These are phyloP conservation scores for Nycticebus coucang DNA, from an alignment of 2,113 vertebrate genomes.

Conservation along the genomic window DNA sequence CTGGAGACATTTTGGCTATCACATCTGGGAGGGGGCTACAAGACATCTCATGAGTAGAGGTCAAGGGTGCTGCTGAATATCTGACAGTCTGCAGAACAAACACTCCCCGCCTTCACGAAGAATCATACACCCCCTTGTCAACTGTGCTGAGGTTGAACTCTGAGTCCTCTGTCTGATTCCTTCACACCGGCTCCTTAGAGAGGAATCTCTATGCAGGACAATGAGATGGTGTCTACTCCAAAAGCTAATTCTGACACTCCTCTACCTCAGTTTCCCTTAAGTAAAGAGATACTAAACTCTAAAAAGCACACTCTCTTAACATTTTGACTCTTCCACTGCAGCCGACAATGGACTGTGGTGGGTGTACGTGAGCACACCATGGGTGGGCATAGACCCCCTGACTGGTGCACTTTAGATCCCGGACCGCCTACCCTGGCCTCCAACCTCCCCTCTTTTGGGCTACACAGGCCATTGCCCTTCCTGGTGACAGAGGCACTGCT, in stretches of 20 bases:
- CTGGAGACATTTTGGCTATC: not conserved
- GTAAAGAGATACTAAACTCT: not conserved
- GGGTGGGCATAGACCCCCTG: too few relatives aligned
- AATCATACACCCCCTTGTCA: not conserved
- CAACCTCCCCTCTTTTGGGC: not conserved
- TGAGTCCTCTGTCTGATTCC: not conserved
- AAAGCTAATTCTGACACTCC: not conserved
- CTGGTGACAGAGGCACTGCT: not conserved
- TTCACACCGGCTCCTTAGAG: not conserved
- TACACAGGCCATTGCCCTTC: not conserved
- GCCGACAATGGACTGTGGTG: fast-evolving
- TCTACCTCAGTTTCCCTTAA: not conserved
- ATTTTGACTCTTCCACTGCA: not conserved
- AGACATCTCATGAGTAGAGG: not conserved
- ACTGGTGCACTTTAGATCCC: not conserved
- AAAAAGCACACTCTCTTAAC: not conserved
- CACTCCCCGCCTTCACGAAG: not conserved
- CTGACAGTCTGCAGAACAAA: not conserved
- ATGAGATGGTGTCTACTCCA: not conserved
- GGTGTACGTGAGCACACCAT: fast-evolving
- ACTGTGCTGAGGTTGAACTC: fast-evolving
- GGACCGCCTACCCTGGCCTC: not conserved
- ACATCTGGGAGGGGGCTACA: not conserved
- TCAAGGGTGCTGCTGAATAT: not conserved
- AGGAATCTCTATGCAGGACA: not conserved